phyloP scores from a whole-genome alignment of 2,888 invertebrate species.

The Troides oblongomaculatus region DNA sequence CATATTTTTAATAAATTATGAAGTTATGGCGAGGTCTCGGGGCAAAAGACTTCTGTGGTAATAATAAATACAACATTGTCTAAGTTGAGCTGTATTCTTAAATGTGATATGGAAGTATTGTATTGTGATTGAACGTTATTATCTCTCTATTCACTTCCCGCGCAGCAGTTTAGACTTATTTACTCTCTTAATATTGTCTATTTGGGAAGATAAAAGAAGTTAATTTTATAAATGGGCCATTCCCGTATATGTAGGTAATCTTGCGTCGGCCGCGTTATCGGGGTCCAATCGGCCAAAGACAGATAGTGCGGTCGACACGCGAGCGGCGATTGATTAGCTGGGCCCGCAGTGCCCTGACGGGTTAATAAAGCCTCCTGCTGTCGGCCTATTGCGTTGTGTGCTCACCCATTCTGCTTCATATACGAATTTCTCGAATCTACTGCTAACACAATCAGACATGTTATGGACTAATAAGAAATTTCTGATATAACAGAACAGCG shows the following conservation, averaged over 20 bases:
- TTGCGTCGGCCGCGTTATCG: conserved; percentile 71
- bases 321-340: conserved; percentile 77
- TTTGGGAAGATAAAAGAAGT: conserved; percentile 74
- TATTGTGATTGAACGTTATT: conserved; percentile 47
- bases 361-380: conserved; percentile 73
- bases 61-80: not conserved
- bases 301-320: conserved; percentile 78
- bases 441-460: conserved; percentile 62
- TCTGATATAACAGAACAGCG: too few species aligned
- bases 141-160: conserved; percentile 55
- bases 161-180: conserved; percentile 64
- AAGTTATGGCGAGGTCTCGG: too few species aligned
- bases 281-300: conserved; percentile 74
- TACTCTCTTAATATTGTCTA: conserved; percentile 65
- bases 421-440: conserved; percentile 60
- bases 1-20: too few species aligned
- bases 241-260: conserved; percentile 73
- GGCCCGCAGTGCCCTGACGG: conserved; percentile 73
- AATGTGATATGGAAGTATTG: conserved; percentile 29
- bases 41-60: not conserved
- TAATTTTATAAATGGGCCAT: conserved; percentile 77
- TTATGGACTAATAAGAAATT: conserved; percentile 33
- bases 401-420: conserved; percentile 62
- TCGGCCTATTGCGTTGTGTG: conserved; percentile 73
- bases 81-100: too few species aligned